phyloP scores from a whole-genome alignment of 2,888 invertebrate genomes.

The Prosapia bicincta region DNA sequence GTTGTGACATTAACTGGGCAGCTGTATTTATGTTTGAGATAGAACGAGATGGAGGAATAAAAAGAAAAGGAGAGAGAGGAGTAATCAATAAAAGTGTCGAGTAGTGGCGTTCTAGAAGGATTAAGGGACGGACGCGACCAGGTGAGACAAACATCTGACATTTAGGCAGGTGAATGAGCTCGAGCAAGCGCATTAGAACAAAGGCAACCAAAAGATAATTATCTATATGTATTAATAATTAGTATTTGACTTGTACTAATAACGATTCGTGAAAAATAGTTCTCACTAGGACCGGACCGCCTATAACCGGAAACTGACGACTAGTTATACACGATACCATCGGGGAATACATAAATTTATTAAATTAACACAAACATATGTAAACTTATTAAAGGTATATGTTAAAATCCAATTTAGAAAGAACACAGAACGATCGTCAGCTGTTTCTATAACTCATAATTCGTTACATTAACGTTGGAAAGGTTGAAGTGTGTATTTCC shows the following conservation, averaged over 20 bases:
- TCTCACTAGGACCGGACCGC: neutral
- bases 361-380: neutral
- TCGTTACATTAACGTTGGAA: neutral
- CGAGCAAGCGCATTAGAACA: neutral
- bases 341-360: neutral
- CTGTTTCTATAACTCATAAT: neutral
- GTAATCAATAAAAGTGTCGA: neutral
- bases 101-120: neutral
- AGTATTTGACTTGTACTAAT: conserved; percentile 2
- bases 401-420: neutral
- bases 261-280: neutral
- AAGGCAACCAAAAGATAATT: neutral
- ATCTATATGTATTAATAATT: conserved; percentile 2
- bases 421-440: neutral
- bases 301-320: neutral
- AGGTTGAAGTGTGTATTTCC: neutral
- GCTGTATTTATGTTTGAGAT: neutral
- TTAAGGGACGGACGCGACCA: neutral
- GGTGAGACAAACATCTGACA: neutral
- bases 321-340: neutral
- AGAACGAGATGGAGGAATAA: neutral
- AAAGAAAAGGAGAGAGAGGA: neutral
- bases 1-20: neutral
- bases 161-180: neutral
- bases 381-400: neutral